A percentile compares a stretch with the other conserved stretches of the same genome.
phyloP scores from a whole-genome alignment of 2,113 vertebrate genomes.

The Platysternon megacephalum region DNA sequence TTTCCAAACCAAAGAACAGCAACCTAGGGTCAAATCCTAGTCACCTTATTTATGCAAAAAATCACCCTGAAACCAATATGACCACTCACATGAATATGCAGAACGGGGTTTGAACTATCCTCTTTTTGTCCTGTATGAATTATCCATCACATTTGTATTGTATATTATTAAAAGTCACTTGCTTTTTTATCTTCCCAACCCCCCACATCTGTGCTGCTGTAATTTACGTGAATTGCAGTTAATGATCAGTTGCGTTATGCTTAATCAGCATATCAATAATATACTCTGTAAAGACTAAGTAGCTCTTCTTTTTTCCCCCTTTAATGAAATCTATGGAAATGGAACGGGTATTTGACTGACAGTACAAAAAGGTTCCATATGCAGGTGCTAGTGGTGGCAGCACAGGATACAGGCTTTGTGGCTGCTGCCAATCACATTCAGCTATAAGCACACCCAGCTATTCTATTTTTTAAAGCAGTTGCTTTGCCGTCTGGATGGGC shows the following conservation, averaged over 20 bases:
- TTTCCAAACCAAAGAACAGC: not conserved
- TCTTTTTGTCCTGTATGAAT: slow-evolving; percentile 55
- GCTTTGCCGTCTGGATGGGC: slow-evolving; percentile 28
- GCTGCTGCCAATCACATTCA: slow-evolving; percentile 60
- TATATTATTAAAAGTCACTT: slow-evolving; percentile 56
- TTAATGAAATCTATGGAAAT: slow-evolving; percentile 63
- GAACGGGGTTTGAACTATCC: slow-evolving; percentile 6
- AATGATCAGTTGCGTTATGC: slow-evolving; percentile 69
- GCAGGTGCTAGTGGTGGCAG: slow-evolving; percentile 62
- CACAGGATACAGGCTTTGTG: slow-evolving; percentile 46
- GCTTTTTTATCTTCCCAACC: slow-evolving; percentile 39
- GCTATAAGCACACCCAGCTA: slow-evolving; percentile 48
- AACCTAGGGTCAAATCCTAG: not conserved
- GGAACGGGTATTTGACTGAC: slow-evolving; percentile 51
- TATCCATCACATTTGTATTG: slow-evolving; percentile 57
- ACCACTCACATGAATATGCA: slow-evolving; percentile 36
- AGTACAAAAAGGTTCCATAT: slow-evolving; percentile 65
- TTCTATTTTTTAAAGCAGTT: slow-evolving; percentile 29
- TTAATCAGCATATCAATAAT: slow-evolving; percentile 70
- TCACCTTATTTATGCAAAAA: not conserved
- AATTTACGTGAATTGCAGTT: slow-evolving; percentile 68
- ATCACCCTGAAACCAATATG: slow-evolving; percentile 6
- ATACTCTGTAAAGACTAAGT: slow-evolving; percentile 50
- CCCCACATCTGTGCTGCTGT: slow-evolving; percentile 61
- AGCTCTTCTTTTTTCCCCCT: slow-evolving; percentile 52